Percentiles rank a stretch among this genome's conserved stretches.
phyloP scores from a whole-genome alignment of 2,113 vertebrate genomes.

The Chunga burmeisteri region DNA sequence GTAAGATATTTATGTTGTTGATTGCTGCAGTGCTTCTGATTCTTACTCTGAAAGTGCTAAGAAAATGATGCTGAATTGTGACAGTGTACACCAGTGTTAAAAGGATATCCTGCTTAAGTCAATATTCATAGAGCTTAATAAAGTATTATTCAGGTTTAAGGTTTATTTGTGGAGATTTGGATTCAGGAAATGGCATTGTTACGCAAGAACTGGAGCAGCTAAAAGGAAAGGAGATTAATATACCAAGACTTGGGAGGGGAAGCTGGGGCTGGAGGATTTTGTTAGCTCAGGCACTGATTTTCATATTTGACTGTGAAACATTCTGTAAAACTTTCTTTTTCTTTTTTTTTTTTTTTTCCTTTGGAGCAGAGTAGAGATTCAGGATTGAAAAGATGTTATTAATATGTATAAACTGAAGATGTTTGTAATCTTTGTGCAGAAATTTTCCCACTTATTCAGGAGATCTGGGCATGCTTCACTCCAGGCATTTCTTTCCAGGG shows the following conservation, averaged over 20 bases:
- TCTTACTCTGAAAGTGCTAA: not conserved
- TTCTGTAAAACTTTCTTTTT: not conserved
- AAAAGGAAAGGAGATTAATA: slow-evolving; percentile 51
- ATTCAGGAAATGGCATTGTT: slow-evolving; percentile 52
- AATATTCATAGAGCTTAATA: slow-evolving; percentile 14
- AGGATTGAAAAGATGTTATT: not conserved
- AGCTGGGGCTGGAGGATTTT: not conserved
- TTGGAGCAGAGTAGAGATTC: not conserved
- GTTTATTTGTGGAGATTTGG: slow-evolving; percentile 45
- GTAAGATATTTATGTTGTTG: not conserved
- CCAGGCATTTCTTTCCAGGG: not conserved
- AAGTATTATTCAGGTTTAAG: slow-evolving; percentile 44
- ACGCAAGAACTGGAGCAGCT: slow-evolving; percentile 29
- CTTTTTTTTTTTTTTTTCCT: not conserved
- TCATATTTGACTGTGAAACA: not conserved
- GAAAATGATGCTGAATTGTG: not conserved
- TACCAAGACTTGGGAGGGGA: not conserved
- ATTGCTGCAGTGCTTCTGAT: not conserved
- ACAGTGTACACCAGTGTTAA: not conserved
- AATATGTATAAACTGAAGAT: not conserved
- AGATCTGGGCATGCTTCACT: not conserved
- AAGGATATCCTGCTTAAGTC: slow-evolving; percentile 5
- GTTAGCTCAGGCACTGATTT: not conserved
- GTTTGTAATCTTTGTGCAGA: not conserved
- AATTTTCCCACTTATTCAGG: not conserved